Conservation (phyloP, 1,140 invertebrate genomes). For the Thaumetopoea pityocampa region DNA sequence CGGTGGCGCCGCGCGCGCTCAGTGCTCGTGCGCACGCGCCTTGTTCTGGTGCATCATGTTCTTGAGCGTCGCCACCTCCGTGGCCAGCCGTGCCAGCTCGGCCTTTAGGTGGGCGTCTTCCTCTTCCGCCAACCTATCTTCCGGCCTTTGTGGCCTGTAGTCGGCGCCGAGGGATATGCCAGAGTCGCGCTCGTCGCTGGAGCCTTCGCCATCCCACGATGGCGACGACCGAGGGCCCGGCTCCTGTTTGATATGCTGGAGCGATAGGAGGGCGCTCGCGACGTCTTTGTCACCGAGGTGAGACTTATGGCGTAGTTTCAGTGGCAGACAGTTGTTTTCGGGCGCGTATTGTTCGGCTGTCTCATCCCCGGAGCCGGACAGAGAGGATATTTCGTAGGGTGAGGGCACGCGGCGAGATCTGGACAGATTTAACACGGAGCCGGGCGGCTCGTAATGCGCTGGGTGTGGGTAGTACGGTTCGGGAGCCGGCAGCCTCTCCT, state of each 20-base stretch:
- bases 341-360: constrained; percentile 72
- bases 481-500: constrained; percentile 64
- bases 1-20: constrained; percentile 45
- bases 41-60: constrained; percentile 80
- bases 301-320: constrained; percentile 95
- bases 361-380: constrained; percentile 84
- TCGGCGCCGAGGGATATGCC: constrained; percentile 86
- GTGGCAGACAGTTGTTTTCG: constrained; percentile 79
- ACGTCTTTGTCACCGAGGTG: constrained; percentile 92
- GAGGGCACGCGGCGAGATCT: constrained; percentile 77
- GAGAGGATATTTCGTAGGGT: constrained; percentile 82
- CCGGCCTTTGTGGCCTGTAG: constrained; percentile 67
- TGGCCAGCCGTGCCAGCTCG: constrained; percentile 90
- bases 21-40: constrained; percentile 64
- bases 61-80: constrained; percentile 93
- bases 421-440: constrained; percentile 82
- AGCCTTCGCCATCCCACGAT: constrained; percentile 89
- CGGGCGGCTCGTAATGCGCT: constrained; percentile 72
- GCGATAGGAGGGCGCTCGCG: constrained; percentile 84
- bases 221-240: constrained; percentile 84
- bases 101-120: constrained; percentile 86
- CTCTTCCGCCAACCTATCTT: constrained; percentile 73
- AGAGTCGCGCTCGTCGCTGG: constrained; percentile 91
- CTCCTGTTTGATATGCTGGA: constrained; percentile 90
- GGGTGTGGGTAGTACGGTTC: constrained; percentile 70